Evolutionary conservation across 1,140 invertebrate species (phyloP).

Genomic region (Heliconius congener): DNA sequence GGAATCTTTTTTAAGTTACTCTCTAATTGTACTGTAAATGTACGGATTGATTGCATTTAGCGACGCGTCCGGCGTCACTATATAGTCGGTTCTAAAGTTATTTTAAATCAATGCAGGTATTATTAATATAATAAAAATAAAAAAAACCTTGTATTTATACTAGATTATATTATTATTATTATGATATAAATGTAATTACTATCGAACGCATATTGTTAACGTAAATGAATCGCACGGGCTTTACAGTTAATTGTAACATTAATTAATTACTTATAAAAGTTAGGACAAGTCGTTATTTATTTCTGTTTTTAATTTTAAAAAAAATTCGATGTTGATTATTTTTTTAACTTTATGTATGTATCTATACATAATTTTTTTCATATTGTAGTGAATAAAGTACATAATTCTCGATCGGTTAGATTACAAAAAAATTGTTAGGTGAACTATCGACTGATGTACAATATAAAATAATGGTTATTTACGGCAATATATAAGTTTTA

Average conservation of each 20-base stretch:
- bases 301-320: slow-evolving; percentile 76
- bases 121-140: slow-evolving; percentile 74
- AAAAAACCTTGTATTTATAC: slow-evolving; percentile 79
- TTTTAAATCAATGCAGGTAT: slow-evolving; percentile 80
- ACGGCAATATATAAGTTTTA: slow-evolving; percentile 81
- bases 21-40: slow-evolving; percentile 51
- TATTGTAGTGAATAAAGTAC: slow-evolving; percentile 80
- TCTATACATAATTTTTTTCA: slow-evolving; percentile 69
- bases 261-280: slow-evolving; percentile 72
- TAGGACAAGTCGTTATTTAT: slow-evolving; percentile 82
- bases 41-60: slow-evolving; percentile 71
- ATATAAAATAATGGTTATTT: slow-evolving; percentile 82
- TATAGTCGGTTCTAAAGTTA: slow-evolving; percentile 73
- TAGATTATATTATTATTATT: slow-evolving; percentile 58
- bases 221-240: slow-evolving; percentile 80
- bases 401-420: slow-evolving; percentile 80
- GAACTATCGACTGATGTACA: slow-evolving; percentile 82
- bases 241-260: slow-evolving; percentile 81
- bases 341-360: slow-evolving; percentile 74
- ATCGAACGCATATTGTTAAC: slow-evolving; percentile 70
- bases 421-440: slow-evolving; percentile 74
- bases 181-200: slow-evolving; percentile 79
- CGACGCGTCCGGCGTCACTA: slow-evolving; percentile 49
- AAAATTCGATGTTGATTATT: slow-evolving; percentile 80
- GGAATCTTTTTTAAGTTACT: slow-evolving; percentile 64